A percentile compares a stretch with the other conserved stretches of the same genome.
Evolutionary conservation across 2,113 vertebrate species (phyloP).

Genomic region (Ctenomys sociabilis): DNA sequence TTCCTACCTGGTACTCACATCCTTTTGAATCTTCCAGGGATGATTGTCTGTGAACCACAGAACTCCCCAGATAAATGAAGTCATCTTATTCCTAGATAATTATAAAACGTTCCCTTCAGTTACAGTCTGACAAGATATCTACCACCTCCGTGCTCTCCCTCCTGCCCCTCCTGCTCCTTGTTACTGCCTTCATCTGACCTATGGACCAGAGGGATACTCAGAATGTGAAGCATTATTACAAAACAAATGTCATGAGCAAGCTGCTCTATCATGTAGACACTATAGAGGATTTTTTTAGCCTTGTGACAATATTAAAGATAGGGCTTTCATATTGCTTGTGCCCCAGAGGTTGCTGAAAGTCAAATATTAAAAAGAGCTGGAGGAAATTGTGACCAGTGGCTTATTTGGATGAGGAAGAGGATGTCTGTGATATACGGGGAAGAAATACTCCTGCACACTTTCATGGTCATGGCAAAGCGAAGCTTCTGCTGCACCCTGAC

Average conservation of each 20-base stretch:
- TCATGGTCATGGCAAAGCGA: background rate
- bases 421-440: background rate
- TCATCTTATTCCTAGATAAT: conserved; percentile 62
- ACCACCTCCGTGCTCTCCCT: background rate
- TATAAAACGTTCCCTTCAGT: conserved; percentile 59
- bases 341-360: conserved; percentile 55
- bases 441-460: background rate
- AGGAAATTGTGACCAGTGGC: conserved; percentile 26
- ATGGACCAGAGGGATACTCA: conserved; percentile 33
- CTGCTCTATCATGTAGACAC: conserved; percentile 56
- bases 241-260: conserved; percentile 75
- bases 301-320: conserved; percentile 71
- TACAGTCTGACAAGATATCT: conserved; percentile 28
- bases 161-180: accelerated
- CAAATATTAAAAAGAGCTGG: conserved; percentile 66
- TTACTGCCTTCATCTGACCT: conserved; percentile 48
- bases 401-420: conserved; percentile 25
- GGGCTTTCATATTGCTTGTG: conserved; percentile 53
- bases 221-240: conserved; percentile 69
- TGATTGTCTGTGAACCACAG: conserved; percentile 55
- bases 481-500: background rate
- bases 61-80: conserved; percentile 61
- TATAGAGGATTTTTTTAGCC: conserved; percentile 49
- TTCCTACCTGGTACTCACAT: background rate
- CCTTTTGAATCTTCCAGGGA: conserved; percentile 50